phyloP scores from a whole-genome alignment of 2,797 vertebrate genomes.

The Apodemus agrarius region DNA sequence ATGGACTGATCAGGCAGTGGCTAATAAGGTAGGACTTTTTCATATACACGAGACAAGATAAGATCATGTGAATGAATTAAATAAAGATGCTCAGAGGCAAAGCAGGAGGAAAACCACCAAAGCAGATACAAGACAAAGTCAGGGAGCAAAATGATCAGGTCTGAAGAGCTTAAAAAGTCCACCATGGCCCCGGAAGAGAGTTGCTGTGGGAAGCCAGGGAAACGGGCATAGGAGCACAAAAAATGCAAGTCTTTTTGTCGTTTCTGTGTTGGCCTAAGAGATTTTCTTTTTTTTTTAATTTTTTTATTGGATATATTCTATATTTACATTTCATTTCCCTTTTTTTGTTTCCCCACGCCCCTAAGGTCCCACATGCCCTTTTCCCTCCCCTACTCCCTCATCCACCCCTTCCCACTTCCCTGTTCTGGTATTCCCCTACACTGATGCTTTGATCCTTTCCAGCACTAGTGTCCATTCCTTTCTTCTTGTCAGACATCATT shows the following conservation, averaged over 20 bases:
- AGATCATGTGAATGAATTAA: background rate
- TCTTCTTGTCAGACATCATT: too few species aligned
- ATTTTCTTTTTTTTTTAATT: too few species aligned
- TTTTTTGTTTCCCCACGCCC: too few species aligned
- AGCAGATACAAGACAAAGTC: background rate
- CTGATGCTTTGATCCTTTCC: too few species aligned
- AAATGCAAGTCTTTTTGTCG: conserved; percentile 21
- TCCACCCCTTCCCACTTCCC: too few species aligned
- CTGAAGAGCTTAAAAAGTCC: conserved; percentile 25
- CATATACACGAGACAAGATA: background rate
- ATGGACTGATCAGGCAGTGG: background rate
- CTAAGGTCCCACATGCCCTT: too few species aligned
- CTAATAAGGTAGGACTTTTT: background rate
- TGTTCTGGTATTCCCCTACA: too few species aligned
- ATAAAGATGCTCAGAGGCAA: background rate
- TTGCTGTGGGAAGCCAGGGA: background rate
- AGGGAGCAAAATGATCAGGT: background rate
- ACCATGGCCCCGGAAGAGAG: background rate
- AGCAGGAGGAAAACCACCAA: background rate
- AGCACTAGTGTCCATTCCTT: too few species aligned
- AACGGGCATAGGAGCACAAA: background rate
- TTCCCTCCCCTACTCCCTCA: too few species aligned
- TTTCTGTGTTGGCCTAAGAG: background rate
- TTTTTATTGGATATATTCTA: too few species aligned
- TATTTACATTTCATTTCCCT: too few species aligned